A percentile compares a stretch with the other conserved stretches of the same genome.
phyloP scores from a whole-genome alignment of 1,140 invertebrate genomes.

The Ephestia elutella region DNA sequence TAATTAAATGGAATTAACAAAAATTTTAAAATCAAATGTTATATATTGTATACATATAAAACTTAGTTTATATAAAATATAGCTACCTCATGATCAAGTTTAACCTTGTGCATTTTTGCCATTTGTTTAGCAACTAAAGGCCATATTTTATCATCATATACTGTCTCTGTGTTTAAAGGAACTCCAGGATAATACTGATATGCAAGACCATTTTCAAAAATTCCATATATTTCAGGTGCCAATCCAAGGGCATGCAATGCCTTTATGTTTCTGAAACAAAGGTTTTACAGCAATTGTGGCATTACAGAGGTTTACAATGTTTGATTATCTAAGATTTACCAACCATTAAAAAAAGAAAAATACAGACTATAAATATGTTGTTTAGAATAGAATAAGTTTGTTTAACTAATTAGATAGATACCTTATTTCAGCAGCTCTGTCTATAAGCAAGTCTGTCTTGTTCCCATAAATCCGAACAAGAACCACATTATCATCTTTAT shows the following conservation, averaged over 20 bases:
- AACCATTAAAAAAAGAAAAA: no score
- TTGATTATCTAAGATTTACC: slow-evolving; percentile 5
- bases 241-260: slow-evolving; percentile 83
- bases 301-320: no score
- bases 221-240: slow-evolving; percentile 90
- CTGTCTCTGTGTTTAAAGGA: slow-evolving; percentile 82
- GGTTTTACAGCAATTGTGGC: slow-evolving; percentile 71
- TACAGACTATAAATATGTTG: no score
- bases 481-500: slow-evolving; percentile 80
- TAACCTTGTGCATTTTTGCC: slow-evolving; percentile 87
- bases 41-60: no score
- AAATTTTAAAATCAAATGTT: no score
- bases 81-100: slow-evolving; percentile 84
- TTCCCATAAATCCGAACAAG: slow-evolving; percentile 94
- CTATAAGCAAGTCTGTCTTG: slow-evolving; percentile 94
- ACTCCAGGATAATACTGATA: slow-evolving; percentile 94
- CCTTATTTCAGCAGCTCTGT: slow-evolving; percentile 88
- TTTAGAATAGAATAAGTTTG: no score
- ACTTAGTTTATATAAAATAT: slow-evolving; percentile 71
- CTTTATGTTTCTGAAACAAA: slow-evolving; percentile 78
- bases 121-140: slow-evolving; percentile 84
- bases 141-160: slow-evolving; percentile 83
- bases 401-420: slow-evolving; percentile 68
- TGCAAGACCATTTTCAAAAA: slow-evolving; percentile 94
- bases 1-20: no score